Evolutionary conservation across 1,140 invertebrate genomes (phyloP).

Genomic region (Hycleus phaleratus): DNA sequence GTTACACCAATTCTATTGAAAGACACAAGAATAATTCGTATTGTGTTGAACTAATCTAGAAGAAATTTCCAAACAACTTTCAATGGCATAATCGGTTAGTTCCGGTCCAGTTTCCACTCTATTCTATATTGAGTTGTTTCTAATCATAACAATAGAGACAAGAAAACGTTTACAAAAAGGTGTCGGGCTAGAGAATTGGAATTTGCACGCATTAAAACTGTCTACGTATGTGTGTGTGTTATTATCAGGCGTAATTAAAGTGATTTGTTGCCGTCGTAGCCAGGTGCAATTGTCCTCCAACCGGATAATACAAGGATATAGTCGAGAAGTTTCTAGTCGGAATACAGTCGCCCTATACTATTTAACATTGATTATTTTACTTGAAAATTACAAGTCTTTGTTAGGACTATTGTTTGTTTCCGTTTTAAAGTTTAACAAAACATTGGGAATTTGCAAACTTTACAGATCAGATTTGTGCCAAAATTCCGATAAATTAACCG

Average conservation of each 20-base stretch:
- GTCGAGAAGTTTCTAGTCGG: constrained; percentile 11
- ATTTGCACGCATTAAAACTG: constrained; percentile 7
- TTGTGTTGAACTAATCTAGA: too few relatives aligned
- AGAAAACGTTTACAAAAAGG: constrained; percentile 4
- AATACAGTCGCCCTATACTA: constrained; percentile 5
- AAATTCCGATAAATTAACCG: constrained; percentile 20
- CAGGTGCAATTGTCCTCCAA: constrained; percentile 27
- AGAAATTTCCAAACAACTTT: too few relatives aligned
- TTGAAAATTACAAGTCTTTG: neutral
- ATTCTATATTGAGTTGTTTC: too few relatives aligned
- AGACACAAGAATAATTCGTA: too few relatives aligned
- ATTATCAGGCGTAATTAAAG: constrained; percentile 25
- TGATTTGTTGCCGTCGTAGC: constrained; percentile 22
- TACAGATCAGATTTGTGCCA: constrained; percentile 22
- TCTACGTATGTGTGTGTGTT: constrained; percentile 13
- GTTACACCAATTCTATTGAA: too few relatives aligned
- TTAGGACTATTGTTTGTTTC: constrained; percentile 11
- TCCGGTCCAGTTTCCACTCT: too few relatives aligned
- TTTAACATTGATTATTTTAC: too few relatives aligned
- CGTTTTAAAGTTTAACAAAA: neutral
- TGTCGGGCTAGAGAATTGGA: neutral
- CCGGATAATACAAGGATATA: constrained; percentile 20
- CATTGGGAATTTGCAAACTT: constrained; percentile 18
- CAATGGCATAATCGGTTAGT: too few relatives aligned
- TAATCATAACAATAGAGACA: neutral